These are phyloP conservation scores for Brachyopa scutellaris DNA, from an alignment of 2,888 invertebrate species.

Conservation along the genomic window DNA sequence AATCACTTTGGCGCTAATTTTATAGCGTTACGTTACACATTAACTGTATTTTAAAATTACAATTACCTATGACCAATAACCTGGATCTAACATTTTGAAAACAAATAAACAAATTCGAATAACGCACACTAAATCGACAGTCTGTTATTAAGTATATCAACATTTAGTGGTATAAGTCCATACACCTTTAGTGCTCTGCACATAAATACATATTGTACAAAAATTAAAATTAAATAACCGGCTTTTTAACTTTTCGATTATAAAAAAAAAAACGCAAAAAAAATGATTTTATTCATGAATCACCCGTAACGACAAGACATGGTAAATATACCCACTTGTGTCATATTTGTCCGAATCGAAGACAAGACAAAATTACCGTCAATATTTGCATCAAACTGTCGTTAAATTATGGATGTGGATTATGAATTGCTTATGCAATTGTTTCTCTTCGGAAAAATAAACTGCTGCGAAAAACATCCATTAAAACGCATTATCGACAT, in stretches of 20 bases:
- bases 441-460: neutral
- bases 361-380: constrained; percentile 7
- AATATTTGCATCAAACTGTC: constrained; percentile 30
- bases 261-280: neutral
- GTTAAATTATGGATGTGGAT: constrained; percentile 21
- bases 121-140: too few species aligned
- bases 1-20: too few species aligned
- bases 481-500: neutral
- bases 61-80: constrained; percentile 2
- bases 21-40: too few species aligned
- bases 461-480: neutral
- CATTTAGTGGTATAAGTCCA: too few species aligned
- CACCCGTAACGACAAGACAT: constrained; percentile 10
- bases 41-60: neutral
- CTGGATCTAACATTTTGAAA: constrained; percentile 10
- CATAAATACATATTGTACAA: too few species aligned
- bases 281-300: constrained; percentile 35
- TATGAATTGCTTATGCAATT: constrained; percentile 36
- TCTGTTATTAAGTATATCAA: too few species aligned
- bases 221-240: too few species aligned
- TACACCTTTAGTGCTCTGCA: too few species aligned
- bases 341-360: constrained; percentile 45
- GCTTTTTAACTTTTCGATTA: constrained; percentile 17
- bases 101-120: neutral
- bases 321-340: constrained; percentile 25